Evolutionary conservation across 2,888 invertebrate genomes (phyloP).

Genomic region (Drosophila anomelani): DNA sequence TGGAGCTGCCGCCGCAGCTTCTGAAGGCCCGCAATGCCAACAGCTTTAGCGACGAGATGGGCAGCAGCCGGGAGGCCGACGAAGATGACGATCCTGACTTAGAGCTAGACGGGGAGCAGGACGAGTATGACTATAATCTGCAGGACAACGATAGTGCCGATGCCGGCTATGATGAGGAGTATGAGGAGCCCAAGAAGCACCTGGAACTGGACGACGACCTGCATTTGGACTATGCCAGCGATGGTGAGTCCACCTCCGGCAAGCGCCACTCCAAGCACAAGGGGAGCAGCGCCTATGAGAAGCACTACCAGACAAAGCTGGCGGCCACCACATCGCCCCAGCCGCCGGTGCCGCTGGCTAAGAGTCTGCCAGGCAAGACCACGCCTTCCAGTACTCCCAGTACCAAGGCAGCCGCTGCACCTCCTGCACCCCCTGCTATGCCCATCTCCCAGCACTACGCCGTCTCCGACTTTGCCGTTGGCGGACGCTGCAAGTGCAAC

Average conservation of each 20-base stretch:
- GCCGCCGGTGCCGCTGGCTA: neutral
- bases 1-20: conserved; percentile 89
- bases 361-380: conserved; percentile 64
- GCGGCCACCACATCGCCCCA: conserved; percentile 23
- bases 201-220: conserved; percentile 77
- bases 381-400: conserved; percentile 66
- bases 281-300: conserved; percentile 70
- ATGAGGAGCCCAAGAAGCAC: conserved; percentile 81
- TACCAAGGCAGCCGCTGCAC: conserved; percentile 23
- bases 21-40: conserved; percentile 78
- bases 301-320: conserved; percentile 71
- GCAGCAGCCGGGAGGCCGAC: conserved; percentile 69
- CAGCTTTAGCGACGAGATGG: conserved; percentile 83
- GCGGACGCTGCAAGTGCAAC: conserved; percentile 99
- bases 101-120: conserved; percentile 64
- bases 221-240: conserved; percentile 79
- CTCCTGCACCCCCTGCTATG: conserved; percentile 84
- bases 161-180: conserved; percentile 73
- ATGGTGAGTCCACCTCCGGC: conserved; percentile 53
- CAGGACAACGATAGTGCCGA: conserved; percentile 80
- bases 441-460: conserved; percentile 92
- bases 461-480: conserved; percentile 98
- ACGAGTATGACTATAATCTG: conserved; percentile 76
- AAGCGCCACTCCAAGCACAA: conserved; percentile 71
- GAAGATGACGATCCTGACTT: conserved; percentile 55